Evolutionary conservation across 2,888 invertebrate genomes (phyloP).

Genomic region (Temnothorax rugatulus): DNA sequence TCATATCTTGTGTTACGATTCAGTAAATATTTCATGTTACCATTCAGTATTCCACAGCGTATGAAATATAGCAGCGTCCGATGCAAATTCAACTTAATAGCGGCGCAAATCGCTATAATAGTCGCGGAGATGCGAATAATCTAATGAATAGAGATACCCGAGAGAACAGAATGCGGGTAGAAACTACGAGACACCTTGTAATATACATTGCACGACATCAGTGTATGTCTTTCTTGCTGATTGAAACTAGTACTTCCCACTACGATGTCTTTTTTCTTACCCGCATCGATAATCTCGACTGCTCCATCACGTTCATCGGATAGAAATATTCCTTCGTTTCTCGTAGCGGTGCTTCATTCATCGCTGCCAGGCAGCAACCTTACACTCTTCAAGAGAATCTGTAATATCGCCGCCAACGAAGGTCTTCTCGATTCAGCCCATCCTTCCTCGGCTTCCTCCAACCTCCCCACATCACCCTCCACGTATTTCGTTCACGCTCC

Average conservation of each 20-base stretch:
- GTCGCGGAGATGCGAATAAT: conserved; percentile 19
- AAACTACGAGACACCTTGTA: neutral
- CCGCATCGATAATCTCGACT: conserved; percentile 23
- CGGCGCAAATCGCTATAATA: conserved; percentile 18
- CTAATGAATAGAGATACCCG: conserved; percentile 16
- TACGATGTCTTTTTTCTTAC: neutral
- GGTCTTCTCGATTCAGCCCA: conserved; percentile 40
- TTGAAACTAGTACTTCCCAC: conserved; percentile 50
- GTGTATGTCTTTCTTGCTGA: conserved; percentile 40
- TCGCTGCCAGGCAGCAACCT: conserved; percentile 23
- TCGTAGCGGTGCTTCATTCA: conserved; percentile 65
- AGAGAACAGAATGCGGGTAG: conserved; percentile 12
- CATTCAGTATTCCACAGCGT: neutral
- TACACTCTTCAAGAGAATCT: conserved; percentile 65
- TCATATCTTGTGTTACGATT: conserved; percentile 3
- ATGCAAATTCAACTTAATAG: conserved; percentile 32
- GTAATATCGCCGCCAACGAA: conserved; percentile 68
- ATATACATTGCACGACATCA: neutral
- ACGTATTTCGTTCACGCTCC: conserved; percentile 75
- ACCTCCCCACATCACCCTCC: conserved; percentile 54
- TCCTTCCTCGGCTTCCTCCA: neutral
- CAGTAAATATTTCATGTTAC: conserved; percentile 1
- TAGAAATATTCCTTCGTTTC: conserved; percentile 61
- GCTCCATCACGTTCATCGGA: conserved; percentile 11
- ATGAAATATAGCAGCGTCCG: conserved; percentile 3